A percentile compares a stretch with the other conserved stretches of the same genome.
Evolutionary conservation across 2,797 vertebrate species (phyloP).

Genomic region (Chromis chromis): DNA sequence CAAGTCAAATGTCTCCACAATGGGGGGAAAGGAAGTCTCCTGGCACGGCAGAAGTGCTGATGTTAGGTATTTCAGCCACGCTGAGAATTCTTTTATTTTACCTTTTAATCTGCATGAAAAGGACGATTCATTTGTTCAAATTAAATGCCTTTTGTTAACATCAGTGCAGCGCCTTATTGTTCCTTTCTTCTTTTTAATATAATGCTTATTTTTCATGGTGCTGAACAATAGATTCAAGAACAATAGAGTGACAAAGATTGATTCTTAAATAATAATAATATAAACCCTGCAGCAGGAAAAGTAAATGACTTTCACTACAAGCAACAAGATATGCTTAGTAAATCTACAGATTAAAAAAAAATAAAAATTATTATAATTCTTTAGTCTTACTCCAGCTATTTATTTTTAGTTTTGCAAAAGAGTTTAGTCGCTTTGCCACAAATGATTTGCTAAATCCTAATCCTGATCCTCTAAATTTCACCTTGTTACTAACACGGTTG

Average conservation of each 20-base stretch:
- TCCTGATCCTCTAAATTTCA: conserved; percentile 43
- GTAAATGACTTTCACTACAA: conserved; percentile 11
- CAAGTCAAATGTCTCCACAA: conserved; percentile 84
- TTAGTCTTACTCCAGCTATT: conserved; percentile 1
- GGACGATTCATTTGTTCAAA: conserved; percentile 59
- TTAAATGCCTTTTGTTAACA: conserved; percentile 50
- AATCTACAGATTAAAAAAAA: conserved; percentile 9
- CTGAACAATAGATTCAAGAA: conserved; percentile 67
- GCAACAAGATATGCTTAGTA: conserved; percentile 13
- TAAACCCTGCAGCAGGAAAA: conserved; percentile 36
- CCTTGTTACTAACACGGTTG: conserved; percentile 54
- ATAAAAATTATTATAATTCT: background rate
- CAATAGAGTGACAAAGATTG: conserved; percentile 59
- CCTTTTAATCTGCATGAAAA: conserved; percentile 54
- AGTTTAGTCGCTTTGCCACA: background rate
- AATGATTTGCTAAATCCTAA: conserved; percentile 26
- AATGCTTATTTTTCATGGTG: conserved; percentile 50
- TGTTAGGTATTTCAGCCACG: conserved; percentile 71
- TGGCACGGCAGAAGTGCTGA: conserved; percentile 83
- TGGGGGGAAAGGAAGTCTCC: conserved; percentile 75
- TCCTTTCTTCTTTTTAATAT: conserved; percentile 38
- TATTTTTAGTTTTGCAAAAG: conserved; percentile 28
- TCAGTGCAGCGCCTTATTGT: conserved; percentile 35
- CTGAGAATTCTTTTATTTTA: conserved; percentile 61
- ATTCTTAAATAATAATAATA: conserved; percentile 33